These are phyloP conservation scores for Semnornis frantzii DNA, from an alignment of 2,113 vertebrate genomes.

Conservation along the genomic window DNA sequence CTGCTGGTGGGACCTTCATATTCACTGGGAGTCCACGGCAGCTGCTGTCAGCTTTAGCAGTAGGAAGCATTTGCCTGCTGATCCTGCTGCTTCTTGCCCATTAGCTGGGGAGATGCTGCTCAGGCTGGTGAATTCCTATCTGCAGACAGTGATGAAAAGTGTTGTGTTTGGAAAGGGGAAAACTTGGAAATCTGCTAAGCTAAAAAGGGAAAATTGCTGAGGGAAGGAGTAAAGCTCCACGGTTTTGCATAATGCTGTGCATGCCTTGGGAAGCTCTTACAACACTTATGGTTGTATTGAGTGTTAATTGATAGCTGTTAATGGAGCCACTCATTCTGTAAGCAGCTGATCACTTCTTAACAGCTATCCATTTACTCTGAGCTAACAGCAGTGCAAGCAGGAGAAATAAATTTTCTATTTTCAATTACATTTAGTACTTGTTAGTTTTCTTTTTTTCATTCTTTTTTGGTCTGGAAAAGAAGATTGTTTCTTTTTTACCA, in stretches of 20 bases:
- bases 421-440: neutral
- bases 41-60: neutral
- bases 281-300: neutral
- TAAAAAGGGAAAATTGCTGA: neutral
- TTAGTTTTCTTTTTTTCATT: neutral
- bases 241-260: neutral
- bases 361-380: neutral
- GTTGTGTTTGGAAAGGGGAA: neutral
- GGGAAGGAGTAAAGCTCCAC: neutral
- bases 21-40: neutral
- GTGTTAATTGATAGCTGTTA: neutral
- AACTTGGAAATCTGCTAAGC: neutral
- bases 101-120: neutral
- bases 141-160: neutral
- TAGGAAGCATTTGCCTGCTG: neutral
- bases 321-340: neutral
- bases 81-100: neutral
- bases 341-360: neutral
- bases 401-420: neutral
- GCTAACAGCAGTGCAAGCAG: neutral
- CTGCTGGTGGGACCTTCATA: neutral
- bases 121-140: neutral
- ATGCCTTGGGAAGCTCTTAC: neutral
- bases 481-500: neutral
- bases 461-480: neutral